Evolutionary conservation across 1,140 invertebrate species (phyloP).

Genomic region (Pinna nobilis): DNA sequence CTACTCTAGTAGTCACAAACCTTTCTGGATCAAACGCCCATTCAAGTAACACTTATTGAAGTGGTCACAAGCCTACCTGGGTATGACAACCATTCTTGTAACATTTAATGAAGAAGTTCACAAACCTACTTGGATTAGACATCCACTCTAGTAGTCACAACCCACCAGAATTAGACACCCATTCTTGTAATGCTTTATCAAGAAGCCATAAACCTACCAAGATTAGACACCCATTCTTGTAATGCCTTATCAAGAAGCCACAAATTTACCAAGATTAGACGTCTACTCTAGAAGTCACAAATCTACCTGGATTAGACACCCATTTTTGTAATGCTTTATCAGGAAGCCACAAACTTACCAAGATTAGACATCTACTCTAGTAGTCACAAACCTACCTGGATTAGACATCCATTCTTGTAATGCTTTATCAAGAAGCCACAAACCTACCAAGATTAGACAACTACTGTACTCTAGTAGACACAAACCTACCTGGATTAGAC

Average conservation of each 20-base stretch:
- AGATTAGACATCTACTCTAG: too few relatives aligned
- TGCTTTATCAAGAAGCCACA: neutral
- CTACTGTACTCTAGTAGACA: too few relatives aligned
- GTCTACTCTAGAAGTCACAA: neutral
- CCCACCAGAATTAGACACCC: neutral
- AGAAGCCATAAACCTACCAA: slow-evolving; percentile 73
- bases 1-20: neutral
- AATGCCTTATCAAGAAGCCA: neutral
- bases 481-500: neutral
- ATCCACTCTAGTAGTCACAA: neutral
- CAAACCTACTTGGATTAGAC: neutral
- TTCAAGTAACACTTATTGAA: neutral
- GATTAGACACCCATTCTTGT: neutral
- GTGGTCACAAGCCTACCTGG: neutral
- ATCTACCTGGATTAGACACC: neutral
- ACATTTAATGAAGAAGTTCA: too few relatives aligned
- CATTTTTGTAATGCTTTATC: too few relatives aligned
- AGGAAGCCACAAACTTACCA: too few relatives aligned
- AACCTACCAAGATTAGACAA: too few relatives aligned
- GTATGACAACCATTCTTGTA: too few relatives aligned
- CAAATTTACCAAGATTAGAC: neutral
- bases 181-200: slow-evolving; percentile 89
- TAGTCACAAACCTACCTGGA: neutral
- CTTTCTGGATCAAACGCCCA: neutral
- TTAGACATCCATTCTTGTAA: neutral